Evolutionary conservation across 1,140 invertebrate genomes (phyloP), one percentile per base, ranked within the genome.

Genomic region (Tribolium castaneum): DNA sequence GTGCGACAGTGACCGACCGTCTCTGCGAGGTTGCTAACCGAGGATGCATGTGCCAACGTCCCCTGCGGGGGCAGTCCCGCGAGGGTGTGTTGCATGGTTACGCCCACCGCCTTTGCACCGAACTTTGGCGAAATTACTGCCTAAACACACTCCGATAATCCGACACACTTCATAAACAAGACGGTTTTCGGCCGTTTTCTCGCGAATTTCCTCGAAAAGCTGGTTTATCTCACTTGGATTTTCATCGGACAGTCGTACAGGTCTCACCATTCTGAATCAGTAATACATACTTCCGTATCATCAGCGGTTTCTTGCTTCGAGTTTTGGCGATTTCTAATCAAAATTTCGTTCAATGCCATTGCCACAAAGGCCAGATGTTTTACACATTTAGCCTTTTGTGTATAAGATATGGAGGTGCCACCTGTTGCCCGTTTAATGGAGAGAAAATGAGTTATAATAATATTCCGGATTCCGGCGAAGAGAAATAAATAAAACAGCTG

Each of bases 61-160:
- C 80, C 75, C 59, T 79, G 76, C 78, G 80, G 80, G 80, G 81
- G 81, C 80, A 79, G 81, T 82, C 78, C 62, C 80, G 82, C 83
- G 81, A 80, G 83, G 82, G 82, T 83, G 81, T 75, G 81, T 81
- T 81, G 79, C 76, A 78, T 76, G 82, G 83, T 84, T 83, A 84
- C 83, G 83, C 83, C 83, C 83, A 83, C 83, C 82, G 81, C 81
- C 80, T 81, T 81, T 80, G 51, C 76, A 80, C 52, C 75, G 56
- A 71, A 70, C 45, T 59, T 77, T 66, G 59, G 59, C 59, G 30
- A 66, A 66, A 66, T 66, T 66, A 66, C 30, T 66, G 59, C 59
- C 59, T 35, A 30, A 30, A 30, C 6, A 30, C 25, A 30, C 25
- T 30, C 25, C 25, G 6, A 30, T 30, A 30, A 30, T 30, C 25